A percentile compares a stretch with the other conserved stretches of the same genome.
Evolutionary conservation across 2,797 vertebrate genomes (phyloP).

Genomic region (Enteromius trimaculatus): DNA sequence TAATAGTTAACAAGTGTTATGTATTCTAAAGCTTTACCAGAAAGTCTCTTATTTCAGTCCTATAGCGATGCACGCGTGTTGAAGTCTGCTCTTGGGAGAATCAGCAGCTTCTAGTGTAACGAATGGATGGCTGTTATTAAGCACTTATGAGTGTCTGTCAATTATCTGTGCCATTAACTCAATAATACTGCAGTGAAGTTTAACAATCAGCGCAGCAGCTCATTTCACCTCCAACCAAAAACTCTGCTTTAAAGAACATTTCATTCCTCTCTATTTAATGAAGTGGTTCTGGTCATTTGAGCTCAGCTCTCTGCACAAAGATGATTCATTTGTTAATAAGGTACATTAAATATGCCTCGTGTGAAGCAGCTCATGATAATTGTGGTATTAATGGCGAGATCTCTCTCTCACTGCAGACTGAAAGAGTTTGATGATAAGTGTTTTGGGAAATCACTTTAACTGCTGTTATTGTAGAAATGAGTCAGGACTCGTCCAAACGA

Average conservation of each 20-base stretch:
- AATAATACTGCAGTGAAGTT: slow-evolving; percentile 79
- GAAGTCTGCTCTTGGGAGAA: slow-evolving; percentile 35
- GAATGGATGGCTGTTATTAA: slow-evolving; percentile 84
- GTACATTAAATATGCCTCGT: slow-evolving; percentile 67
- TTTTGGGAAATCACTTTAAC: neutral
- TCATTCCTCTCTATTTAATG: slow-evolving; percentile 78
- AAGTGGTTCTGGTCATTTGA: slow-evolving; percentile 77
- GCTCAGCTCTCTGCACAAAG: slow-evolving; percentile 65
- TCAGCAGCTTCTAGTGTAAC: slow-evolving; percentile 68
- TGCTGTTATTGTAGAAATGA: neutral
- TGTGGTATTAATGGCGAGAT: slow-evolving; percentile 73
- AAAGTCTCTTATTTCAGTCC: neutral
- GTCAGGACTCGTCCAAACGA: neutral
- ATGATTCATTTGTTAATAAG: slow-evolving; percentile 80
- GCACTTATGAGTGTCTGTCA: slow-evolving; percentile 82
- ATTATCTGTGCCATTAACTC: slow-evolving; percentile 87
- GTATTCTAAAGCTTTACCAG: slow-evolving; percentile 44
- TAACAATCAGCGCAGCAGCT: slow-evolving; percentile 75
- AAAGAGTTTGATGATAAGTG: slow-evolving; percentile 38
- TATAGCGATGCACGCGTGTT: neutral
- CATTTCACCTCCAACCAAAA: slow-evolving; percentile 71
- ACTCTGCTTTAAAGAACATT: slow-evolving; percentile 75
- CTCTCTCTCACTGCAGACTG: slow-evolving; percentile 60
- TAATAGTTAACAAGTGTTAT: no score
- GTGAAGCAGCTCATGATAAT: slow-evolving; percentile 65